These are phyloP conservation scores for Brienomyrus longianalis DNA, from an alignment of 2,113 vertebrate species.

Conservation along the genomic window DNA sequence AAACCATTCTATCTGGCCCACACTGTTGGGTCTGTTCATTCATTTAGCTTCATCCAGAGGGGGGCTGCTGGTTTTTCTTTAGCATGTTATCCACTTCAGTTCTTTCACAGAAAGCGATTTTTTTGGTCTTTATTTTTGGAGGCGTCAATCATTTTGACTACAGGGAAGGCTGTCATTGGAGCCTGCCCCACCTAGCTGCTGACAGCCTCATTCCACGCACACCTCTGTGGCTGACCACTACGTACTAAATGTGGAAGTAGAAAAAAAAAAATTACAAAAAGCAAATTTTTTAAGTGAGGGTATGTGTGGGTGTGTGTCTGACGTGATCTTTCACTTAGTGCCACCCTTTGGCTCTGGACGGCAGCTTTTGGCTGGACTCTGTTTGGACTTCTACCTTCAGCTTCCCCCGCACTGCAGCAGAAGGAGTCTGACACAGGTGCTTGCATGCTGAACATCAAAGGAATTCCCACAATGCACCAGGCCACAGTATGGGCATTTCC, in stretches of 20 bases:
- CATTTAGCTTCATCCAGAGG: background rate
- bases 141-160: background rate
- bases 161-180: background rate
- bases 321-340: background rate
- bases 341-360: background rate
- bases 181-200: background rate
- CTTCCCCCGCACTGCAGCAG: background rate
- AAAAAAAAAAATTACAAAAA: background rate
- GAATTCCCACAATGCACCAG: background rate
- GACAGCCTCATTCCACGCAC: background rate
- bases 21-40: background rate
- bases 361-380: background rate
- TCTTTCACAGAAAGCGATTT: background rate
- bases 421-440: background rate
- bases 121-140: background rate
- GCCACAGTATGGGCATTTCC: background rate
- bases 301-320: background rate
- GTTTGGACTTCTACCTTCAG: background rate
- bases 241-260: background rate
- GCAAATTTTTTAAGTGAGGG: background rate
- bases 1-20: background rate
- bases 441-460: background rate
- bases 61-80: background rate
- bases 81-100: too few species aligned
- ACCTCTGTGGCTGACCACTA: background rate